Conservation (phyloP, 92 coral and sea anemone species). For the Ricordea florida region DNA sequence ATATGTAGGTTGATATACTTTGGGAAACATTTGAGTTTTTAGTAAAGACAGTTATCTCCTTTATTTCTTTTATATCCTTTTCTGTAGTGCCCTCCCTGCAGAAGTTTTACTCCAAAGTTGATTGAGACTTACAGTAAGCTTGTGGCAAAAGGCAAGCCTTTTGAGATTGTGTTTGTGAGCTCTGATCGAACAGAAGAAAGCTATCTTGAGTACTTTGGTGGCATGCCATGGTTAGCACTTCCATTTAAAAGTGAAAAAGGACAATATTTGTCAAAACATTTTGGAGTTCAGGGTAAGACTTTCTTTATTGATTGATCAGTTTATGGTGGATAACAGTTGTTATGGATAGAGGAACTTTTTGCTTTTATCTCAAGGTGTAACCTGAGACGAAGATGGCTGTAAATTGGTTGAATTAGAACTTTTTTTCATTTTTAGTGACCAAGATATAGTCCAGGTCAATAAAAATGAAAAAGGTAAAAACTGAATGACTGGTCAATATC, state of each 20-base stretch:
- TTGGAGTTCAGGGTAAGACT: slow-evolving; percentile 86
- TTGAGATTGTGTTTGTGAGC: slow-evolving; percentile 87
- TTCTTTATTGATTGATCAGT: too few species aligned
- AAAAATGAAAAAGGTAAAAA: too few species aligned
- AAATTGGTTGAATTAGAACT: too few species aligned
- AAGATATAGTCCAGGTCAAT: too few species aligned
- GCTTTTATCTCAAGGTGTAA: too few species aligned
- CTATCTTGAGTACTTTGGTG: slow-evolving; percentile 71
- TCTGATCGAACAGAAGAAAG: slow-evolving; percentile 77
- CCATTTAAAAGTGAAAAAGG: slow-evolving; percentile 57
- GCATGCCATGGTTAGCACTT: slow-evolving; percentile 91
- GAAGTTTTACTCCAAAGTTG: slow-evolving; percentile 83
- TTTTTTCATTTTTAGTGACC: too few species aligned
- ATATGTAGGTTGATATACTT: too few species aligned
- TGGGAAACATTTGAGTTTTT: too few species aligned
- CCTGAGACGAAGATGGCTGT: too few species aligned
- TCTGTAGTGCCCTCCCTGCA: slow-evolving; percentile 96
- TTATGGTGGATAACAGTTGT: too few species aligned
- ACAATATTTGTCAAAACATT: slow-evolving; percentile 53
- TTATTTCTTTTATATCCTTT: neutral
- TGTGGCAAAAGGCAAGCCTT: slow-evolving; percentile 49
- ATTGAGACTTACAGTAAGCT: slow-evolving; percentile 65
- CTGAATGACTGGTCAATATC: too few species aligned
- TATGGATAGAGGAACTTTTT: too few species aligned
- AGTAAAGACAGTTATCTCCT: neutral